phyloP scores from a whole-genome alignment of 1,140 invertebrate genomes.

The Sipha flava region DNA sequence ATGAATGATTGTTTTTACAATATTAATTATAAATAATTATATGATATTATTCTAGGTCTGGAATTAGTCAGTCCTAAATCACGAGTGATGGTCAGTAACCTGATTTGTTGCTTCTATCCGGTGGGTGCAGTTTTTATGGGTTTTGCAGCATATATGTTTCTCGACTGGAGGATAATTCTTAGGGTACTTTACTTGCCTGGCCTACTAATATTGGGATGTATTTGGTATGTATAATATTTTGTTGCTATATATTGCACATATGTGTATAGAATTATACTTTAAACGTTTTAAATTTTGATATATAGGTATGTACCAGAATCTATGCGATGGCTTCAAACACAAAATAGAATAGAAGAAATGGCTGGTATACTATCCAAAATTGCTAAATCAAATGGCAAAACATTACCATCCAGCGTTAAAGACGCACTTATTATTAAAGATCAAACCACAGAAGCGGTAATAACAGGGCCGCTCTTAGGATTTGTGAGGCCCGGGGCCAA shows the following conservation, averaged over 20 bases:
- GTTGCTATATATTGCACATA: too few species aligned
- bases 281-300: neutral
- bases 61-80: slow-evolving; percentile 66
- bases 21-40: too few species aligned
- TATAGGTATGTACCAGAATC: slow-evolving; percentile 55
- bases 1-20: neutral
- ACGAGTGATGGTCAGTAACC: slow-evolving; percentile 61
- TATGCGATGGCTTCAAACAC: slow-evolving; percentile 53
- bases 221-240: slow-evolving; percentile 9
- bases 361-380: slow-evolving; percentile 48
- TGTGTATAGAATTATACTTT: too few species aligned
- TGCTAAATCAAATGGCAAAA: slow-evolving; percentile 49
- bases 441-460: neutral
- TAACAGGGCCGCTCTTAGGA: too few species aligned
- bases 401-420: slow-evolving; percentile 42
- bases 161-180: slow-evolving; percentile 61
- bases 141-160: slow-evolving; percentile 56
- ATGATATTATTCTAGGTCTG: slow-evolving; percentile 52
- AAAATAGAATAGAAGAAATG: slow-evolving; percentile 47
- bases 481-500: too few species aligned
- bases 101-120: slow-evolving; percentile 62
- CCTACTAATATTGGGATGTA: slow-evolving; percentile 46
- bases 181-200: slow-evolving; percentile 58
- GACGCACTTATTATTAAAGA: neutral
- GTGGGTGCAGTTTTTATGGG: slow-evolving; percentile 61